Evolutionary conservation across 2,113 vertebrate genomes (phyloP), one percentile per base, ranked within the genome.

Genomic region (Perca schrenkii): DNA sequence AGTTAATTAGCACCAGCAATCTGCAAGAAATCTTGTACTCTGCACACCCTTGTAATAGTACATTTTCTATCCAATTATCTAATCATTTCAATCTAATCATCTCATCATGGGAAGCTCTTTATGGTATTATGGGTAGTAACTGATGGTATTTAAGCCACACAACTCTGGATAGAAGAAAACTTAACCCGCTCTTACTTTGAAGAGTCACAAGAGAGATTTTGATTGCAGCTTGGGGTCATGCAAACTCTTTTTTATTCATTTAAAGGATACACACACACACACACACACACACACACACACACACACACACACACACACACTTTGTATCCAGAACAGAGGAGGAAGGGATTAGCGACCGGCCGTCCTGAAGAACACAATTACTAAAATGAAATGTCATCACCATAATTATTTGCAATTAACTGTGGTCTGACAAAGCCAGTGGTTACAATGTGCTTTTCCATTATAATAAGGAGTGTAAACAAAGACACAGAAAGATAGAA

Each of bases 361-460:
- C 76, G 57, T 91, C 86, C 90, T 91, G 84, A 91, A 88, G 82
- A 90, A 89, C 88, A 92, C 90, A 92, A 94, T 94, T 92, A 93
- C 78, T 91, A 76, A 93, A 92, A 92, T 90, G 21, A 93, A 94
- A 94, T 92, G 92, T 85, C 92, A 92, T 94, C 87, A 78, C 21
- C 84, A 93, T 90, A 92, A 94, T 92, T 94, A 92, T 92, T 93
- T 86, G 89, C 83, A 92, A 93, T 93, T 92, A 92, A 91, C 88
- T 82, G 82, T 77, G 84, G 81, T 80, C 65, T 79, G 87, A 88
- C 85, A 91, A 93, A 91, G 89, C 86, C 81, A 74, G 54, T 79
- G 84, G 89, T 86, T 80, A 89, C 89, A 91, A 84, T 86, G 85
- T 83, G 60, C 78, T 61, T 85, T 90, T 70, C 74, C 71, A 80